Base-by-base conservation (phyloP, 2,888 invertebrate genomes). In the Microctonus brassicae region DNA sequence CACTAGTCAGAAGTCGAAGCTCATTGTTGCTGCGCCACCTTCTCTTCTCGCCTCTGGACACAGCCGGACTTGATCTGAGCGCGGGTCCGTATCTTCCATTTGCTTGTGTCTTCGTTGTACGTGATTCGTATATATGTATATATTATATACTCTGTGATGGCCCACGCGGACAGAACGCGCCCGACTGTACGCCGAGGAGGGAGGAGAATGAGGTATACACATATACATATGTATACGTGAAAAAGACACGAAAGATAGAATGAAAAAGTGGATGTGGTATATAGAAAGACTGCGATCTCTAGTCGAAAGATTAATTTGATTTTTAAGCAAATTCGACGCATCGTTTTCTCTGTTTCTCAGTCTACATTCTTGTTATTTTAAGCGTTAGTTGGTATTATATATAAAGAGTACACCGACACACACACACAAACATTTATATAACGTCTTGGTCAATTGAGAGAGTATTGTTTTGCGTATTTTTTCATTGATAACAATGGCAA, bases 11-110 rank as follows among this genome's bases (percentile, higher is more conserved):
- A 83, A 83, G 84, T 84, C 83, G 81, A 84, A 83, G 82, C 83
- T 84, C 84, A 84, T 83, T 84, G 84, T 84, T 84, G 84, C 82
- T 83, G 83, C 83, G 83, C 84, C 84, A 84, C 84, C 84, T 84
- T 83, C 84, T 83, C 83, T 84, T 84, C 84, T 84, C 84, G 84
- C 84, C 84, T 84, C 80, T 78, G 79, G 79, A 82, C 79, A 77
- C 80, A 76, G 78, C 72, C 73, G 75, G 82, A 81, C 80, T 81
- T 79, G 79, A 77, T 36, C 69, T 77, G 73, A 73, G 53, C 62
- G 75, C 77, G 75, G 80, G 81, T 79, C 80, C 78, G 78, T 78
- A 75, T 77, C 73, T 81, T 83, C 82, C 81, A 82, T 82, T 83
- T 83, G 79, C 79, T 83, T 82, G 82, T 82, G 80, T 83, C 80